Evolutionary conservation across 2,797 vertebrate genomes (phyloP).

Genomic region (Dendrocincla tyrannina): DNA sequence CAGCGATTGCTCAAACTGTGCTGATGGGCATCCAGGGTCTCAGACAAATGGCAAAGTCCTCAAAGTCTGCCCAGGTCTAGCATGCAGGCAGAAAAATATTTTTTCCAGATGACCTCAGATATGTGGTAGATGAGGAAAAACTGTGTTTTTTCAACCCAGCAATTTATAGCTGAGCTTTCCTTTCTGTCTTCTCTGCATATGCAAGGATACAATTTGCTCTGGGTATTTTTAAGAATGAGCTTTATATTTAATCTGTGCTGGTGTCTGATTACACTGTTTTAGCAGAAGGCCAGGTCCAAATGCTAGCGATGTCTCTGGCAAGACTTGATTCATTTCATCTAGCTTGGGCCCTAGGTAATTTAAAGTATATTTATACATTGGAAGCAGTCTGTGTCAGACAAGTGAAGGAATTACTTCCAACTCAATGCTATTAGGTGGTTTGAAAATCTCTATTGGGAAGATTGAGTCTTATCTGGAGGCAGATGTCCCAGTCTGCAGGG

Average conservation of each 20-base stretch:
- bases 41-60: background rate
- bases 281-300: conserved; percentile 50
- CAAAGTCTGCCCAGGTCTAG: background rate
- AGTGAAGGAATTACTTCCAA: conserved; percentile 32
- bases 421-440: background rate
- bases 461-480: background rate
- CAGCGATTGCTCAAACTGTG: background rate
- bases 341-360: conserved; percentile 27
- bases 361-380: conserved; percentile 27
- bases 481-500: background rate
- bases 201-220: conserved; percentile 16
- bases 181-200: conserved; percentile 1
- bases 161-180: conserved; percentile 5
- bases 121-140: background rate
- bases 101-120: conserved; percentile 29
- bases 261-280: conserved; percentile 17
- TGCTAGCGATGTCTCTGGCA: conserved; percentile 20
- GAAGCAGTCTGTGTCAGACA: background rate
- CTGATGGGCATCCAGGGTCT: background rate
- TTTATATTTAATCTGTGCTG: conserved; percentile 28
- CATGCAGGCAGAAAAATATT: background rate
- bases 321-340: conserved; percentile 30
- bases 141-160: background rate
- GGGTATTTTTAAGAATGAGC: conserved; percentile 54
- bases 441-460: background rate